A percentile compares a stretch with the other conserved stretches of the same genome.
Conservation (phyloP, 2,113 vertebrate species). For the Aptenodytes patagonicus region DNA sequence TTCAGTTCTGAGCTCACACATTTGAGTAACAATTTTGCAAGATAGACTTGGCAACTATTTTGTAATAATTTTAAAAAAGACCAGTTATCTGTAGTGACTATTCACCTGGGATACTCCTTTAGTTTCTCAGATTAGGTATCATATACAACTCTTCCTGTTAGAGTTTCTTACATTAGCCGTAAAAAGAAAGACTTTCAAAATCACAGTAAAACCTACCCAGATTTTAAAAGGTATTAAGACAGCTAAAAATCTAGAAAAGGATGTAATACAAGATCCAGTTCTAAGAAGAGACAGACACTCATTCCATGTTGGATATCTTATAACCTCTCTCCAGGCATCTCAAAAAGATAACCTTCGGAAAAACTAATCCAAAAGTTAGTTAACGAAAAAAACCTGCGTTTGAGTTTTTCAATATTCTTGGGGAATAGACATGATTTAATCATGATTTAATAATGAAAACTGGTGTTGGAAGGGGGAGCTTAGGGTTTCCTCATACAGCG, state of each 20-base stretch:
- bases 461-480: not conserved
- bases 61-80: not conserved
- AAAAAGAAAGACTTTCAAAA: not conserved
- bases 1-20: not conserved
- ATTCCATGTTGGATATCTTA: not conserved
- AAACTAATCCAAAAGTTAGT: not conserved
- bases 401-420: not conserved
- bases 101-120: not conserved
- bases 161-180: not conserved
- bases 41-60: not conserved
- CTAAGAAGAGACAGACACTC: fast-evolving
- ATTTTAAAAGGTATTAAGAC: not conserved
- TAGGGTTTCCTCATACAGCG: not conserved
- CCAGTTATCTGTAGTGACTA: not conserved
- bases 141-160: not conserved
- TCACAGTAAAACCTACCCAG: not conserved
- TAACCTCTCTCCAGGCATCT: not conserved
- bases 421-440: not conserved
- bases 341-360: not conserved
- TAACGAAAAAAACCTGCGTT: not conserved
- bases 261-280: not conserved
- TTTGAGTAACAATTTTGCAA: not conserved
- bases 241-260: not conserved
- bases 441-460: not conserved
- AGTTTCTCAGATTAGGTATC: no score